These are phyloP conservation scores for Epirrhoe tristata DNA, from an alignment of 2,888 invertebrate genomes.

Conservation along the genomic window DNA sequence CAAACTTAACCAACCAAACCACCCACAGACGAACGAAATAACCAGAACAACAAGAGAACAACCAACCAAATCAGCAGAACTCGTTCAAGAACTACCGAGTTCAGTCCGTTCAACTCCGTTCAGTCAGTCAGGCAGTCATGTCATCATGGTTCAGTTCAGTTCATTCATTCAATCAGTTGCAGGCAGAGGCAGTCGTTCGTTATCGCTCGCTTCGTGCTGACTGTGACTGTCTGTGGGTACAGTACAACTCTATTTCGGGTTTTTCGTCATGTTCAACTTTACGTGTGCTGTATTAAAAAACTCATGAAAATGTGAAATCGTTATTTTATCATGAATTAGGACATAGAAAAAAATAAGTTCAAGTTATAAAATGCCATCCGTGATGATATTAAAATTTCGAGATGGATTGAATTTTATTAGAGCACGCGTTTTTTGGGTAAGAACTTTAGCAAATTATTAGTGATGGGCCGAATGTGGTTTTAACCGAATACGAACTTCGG, in stretches of 20 bases:
- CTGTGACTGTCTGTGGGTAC: too few species aligned
- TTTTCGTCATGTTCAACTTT: conserved; percentile 25
- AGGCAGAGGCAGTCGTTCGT: conserved; percentile 17
- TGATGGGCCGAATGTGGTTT: too few species aligned
- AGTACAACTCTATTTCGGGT: conserved; percentile 17
- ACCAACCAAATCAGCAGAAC: too few species aligned
- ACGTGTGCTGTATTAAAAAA: conserved; percentile 8
- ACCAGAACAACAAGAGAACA: too few species aligned
- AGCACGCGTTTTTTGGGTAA: conserved; percentile 71
- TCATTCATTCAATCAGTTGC: conserved; percentile 4
- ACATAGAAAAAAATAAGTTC: too few species aligned
- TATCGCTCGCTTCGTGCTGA: conserved; percentile 26
- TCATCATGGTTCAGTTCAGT: conserved; percentile 16
- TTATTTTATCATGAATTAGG: too few species aligned
- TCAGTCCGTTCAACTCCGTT: too few species aligned
- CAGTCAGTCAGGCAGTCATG: neutral
- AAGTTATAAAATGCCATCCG: conserved; percentile 52
- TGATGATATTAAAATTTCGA: conserved; percentile 48
- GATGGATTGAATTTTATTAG: conserved; percentile 60
- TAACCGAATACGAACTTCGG: too few species aligned
- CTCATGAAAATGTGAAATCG: neutral
- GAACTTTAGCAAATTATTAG: too few species aligned
- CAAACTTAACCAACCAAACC: too few species aligned
- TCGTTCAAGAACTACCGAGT: too few species aligned
- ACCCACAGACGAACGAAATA: too few species aligned